These are phyloP conservation scores for Rhea pennata DNA, from an alignment of 2,113 vertebrate genomes.

Conservation along the genomic window DNA sequence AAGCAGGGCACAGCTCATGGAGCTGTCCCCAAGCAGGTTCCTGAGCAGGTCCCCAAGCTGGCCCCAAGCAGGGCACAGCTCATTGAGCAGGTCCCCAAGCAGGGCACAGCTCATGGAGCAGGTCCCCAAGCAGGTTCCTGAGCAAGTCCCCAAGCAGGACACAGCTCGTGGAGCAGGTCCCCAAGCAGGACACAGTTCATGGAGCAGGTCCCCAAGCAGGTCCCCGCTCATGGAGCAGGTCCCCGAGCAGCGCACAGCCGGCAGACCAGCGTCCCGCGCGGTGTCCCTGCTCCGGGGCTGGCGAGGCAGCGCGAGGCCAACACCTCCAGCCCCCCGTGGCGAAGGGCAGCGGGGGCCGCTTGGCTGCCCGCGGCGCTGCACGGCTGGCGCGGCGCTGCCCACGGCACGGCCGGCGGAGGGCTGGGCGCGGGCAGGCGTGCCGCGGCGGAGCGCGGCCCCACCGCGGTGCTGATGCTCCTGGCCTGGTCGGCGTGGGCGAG, in stretches of 20 bases:
- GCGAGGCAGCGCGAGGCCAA: neutral
- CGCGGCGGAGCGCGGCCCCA: constrained; percentile 36
- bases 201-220: neutral
- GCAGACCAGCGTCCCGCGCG: too few relatives aligned
- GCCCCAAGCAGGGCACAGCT: too few relatives aligned
- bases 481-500: constrained; percentile 89
- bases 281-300: neutral
- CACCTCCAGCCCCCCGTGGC: neutral
- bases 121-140: neutral
- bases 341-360: neutral
- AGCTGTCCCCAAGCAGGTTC: too few relatives aligned
- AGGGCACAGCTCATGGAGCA: neutral
- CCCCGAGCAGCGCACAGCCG: too few relatives aligned
- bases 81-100: neutral
- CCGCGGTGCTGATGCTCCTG: constrained; percentile 91
- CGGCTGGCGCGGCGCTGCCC: too few relatives aligned
- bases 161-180: neutral
- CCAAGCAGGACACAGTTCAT: neutral
- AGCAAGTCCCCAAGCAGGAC: neutral
- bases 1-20: too few relatives aligned
- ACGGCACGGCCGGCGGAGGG: neutral
- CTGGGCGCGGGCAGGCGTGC: too few relatives aligned
- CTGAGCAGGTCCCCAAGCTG: neutral
- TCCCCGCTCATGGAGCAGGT: too few relatives aligned
- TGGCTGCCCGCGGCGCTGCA: too few relatives aligned